Conservation (phyloP, 2,113 vertebrate genomes). For the Rhagologus leucostigma region DNA sequence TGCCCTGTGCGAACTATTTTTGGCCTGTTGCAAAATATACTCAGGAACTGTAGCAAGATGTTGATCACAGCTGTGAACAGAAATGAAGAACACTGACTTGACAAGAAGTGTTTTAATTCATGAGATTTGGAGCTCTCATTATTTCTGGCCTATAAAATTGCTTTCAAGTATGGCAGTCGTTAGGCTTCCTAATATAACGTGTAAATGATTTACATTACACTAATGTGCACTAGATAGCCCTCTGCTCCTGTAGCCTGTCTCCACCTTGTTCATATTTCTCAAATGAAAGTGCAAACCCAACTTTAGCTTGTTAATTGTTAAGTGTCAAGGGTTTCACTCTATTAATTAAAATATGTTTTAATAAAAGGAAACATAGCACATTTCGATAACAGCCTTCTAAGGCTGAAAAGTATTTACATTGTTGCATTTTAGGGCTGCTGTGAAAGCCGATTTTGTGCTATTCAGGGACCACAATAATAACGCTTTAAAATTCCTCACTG, state of each 20-base stretch:
- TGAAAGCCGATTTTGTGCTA: constrained; percentile 81
- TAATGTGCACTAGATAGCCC: constrained; percentile 11
- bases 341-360: constrained; percentile 74
- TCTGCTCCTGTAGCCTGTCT: neutral
- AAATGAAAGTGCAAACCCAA: constrained; percentile 57
- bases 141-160: neutral
- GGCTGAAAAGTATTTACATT: constrained; percentile 76
- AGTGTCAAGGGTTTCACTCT: constrained; percentile 44
- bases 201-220: constrained; percentile 61
- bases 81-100: neutral
- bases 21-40: constrained; percentile 67
- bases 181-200: constrained; percentile 1
- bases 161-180: neutral
- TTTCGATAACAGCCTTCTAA: constrained; percentile 67
- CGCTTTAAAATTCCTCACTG: constrained; percentile 82
- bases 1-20: constrained; percentile 17
- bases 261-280: constrained; percentile 42
- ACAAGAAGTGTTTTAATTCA: neutral
- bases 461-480: constrained; percentile 80
- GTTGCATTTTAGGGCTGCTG: constrained; percentile 78
- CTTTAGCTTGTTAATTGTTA: constrained; percentile 51
- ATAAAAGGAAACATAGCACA: constrained; percentile 64
- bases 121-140: neutral
- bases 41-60: constrained; percentile 49
- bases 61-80: constrained; percentile 1